These are phyloP conservation scores for Rhyacophila evoluta DNA, from an alignment of 2,888 invertebrate genomes.

Conservation along the genomic window DNA sequence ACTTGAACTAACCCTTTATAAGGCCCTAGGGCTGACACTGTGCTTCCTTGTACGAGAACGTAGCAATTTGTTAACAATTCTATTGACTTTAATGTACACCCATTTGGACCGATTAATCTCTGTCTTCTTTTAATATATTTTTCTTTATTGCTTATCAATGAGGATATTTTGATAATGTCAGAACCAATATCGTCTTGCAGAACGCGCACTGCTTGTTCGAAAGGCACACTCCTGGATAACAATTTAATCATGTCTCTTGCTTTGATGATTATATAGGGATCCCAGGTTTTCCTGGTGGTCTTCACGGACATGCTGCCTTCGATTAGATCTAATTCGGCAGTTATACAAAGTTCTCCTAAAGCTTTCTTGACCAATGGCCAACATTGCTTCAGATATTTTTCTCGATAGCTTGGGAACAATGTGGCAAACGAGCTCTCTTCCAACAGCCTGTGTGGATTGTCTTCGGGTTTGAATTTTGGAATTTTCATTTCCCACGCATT, in stretches of 20 bases:
- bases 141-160: constrained; percentile 89
- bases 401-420: constrained; percentile 96
- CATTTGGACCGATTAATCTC: constrained; percentile 95
- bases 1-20: constrained; percentile 91
- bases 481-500: constrained; percentile 91
- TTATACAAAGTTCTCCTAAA: constrained; percentile 81
- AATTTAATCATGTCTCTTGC: constrained; percentile 96
- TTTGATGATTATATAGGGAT: constrained; percentile 97
- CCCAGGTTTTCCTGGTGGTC: constrained; percentile 98
- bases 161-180: constrained; percentile 97
- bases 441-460: constrained; percentile 89
- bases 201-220: constrained; percentile 91
- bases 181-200: constrained; percentile 91
- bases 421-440: constrained; percentile 98
- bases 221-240: constrained; percentile 94
- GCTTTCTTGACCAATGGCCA: constrained; percentile 95
- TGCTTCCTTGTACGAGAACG: constrained; percentile 96
- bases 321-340: constrained; percentile 90
- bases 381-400: constrained; percentile 93
- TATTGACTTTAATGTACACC: constrained; percentile 97
- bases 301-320: constrained; percentile 95
- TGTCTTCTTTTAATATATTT: constrained; percentile 96
- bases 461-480: constrained; percentile 86
- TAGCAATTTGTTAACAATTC: constrained; percentile 97
- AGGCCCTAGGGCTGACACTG: constrained; percentile 96